Conservation (phyloP, 2,797 vertebrate genomes). For the Gephyroberyx darwinii region DNA sequence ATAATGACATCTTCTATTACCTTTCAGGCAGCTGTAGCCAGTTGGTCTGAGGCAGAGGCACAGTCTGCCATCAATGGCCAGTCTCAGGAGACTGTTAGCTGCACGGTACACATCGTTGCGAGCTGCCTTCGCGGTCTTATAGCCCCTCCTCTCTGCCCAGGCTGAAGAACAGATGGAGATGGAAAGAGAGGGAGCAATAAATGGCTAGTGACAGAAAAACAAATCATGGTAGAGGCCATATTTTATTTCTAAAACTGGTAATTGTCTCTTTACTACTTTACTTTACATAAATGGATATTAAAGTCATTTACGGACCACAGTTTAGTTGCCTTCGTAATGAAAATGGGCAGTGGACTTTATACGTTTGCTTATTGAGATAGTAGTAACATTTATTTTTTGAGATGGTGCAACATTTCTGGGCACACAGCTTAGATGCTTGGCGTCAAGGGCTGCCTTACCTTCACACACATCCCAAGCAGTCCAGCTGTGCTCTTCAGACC, state of each 20-base stretch:
- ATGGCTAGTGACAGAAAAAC: neutral
- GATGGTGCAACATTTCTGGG: neutral
- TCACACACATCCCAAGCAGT: constrained; percentile 95
- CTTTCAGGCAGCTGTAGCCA: constrained; percentile 85
- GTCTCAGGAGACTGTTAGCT: constrained; percentile 90
- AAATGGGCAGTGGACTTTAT: neutral
- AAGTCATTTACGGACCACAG: neutral
- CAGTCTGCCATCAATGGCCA: constrained; percentile 90
- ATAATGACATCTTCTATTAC: constrained; percentile 67
- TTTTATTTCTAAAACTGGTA: neutral
- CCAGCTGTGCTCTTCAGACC: constrained; percentile 77
- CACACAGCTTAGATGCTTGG: neutral
- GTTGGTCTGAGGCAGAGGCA: constrained; percentile 88
- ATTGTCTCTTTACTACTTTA: constrained; percentile 8
- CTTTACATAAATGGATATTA: neutral
- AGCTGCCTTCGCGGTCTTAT: constrained; percentile 91
- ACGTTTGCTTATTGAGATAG: neutral
- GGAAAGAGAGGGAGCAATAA: neutral
- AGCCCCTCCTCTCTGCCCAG: constrained; percentile 92
- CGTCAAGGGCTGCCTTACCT: constrained; percentile 73
- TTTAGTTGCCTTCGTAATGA: neutral
- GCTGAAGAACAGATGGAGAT: constrained; percentile 72
- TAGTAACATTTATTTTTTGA: neutral
- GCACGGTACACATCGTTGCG: constrained; percentile 91
- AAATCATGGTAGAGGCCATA: neutral